Base-by-base conservation (phyloP, 2,113 vertebrate genomes). In the Meleagris gallopavo region DNA sequence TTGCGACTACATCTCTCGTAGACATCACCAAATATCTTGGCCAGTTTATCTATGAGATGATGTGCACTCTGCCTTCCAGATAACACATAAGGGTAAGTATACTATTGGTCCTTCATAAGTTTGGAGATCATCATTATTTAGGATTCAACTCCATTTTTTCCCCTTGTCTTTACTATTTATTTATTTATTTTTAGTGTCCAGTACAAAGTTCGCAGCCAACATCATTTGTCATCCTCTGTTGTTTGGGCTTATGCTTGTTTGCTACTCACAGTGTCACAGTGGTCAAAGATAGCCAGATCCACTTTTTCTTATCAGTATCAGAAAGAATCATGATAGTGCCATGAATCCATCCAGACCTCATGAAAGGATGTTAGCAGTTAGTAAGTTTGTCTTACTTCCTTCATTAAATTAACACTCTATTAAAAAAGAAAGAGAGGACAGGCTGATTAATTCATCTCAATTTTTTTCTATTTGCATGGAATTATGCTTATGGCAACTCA, bases 401-500 rank as follows among this genome's bases (percentile, higher is more conserved):
- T 64, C 46, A 76, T 70, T 76, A 48, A 81, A 75, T 64, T 64
- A 82, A 70, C 36, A 58, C 40, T 43, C 55, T 22, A 50, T 24
- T 2, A 0, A 2, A 8, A 38, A 21, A 25, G 73, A 50, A 40
- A 5, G n/a, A 20, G 41, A 5, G 6, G 81, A 71, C 27, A 50
- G 58, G 10, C 7, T 61, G 21, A 78, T 84, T 91, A 88, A 73
- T 91, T 91, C 7, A 58, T 60, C 88, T 50, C 94, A 75, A 94
- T 95, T 93, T n/a, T 82, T 64, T 15, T 94, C 27, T 70, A 83
- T 89, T 95, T 19, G 16, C 40, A 75, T 50, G 43, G 73, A 93
- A 74, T 70, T 66, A 8, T 86, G 34, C 36, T 91, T 50, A n/a
- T 80, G 36, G 50, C 66, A 75, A 83, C 83, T 84, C 80, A 91